Evolutionary conservation across 1,140 invertebrate genomes (phyloP).

Genomic region (Philopotamus ludificatus): DNA sequence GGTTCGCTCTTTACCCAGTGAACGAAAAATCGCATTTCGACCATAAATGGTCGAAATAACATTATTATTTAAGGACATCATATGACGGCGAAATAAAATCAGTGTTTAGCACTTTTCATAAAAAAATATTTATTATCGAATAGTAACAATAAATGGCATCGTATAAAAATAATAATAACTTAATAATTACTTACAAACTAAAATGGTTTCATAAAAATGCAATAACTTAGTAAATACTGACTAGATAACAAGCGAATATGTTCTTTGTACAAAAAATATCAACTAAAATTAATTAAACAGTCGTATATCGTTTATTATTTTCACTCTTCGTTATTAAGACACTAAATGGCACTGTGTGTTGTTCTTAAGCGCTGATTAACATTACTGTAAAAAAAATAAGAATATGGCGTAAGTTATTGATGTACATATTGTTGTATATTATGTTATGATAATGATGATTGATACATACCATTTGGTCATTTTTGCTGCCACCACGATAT

Average conservation of each 20-base stretch:
- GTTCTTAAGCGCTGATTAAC: not conserved
- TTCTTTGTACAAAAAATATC: slow-evolving; percentile 37
- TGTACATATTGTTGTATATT: no score
- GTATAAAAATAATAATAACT: slow-evolving; percentile 24
- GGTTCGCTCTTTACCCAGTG: no score
- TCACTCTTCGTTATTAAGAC: no score
- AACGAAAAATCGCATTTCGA: no score
- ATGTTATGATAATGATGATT: slow-evolving; percentile 11
- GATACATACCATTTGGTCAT: slow-evolving; percentile 51
- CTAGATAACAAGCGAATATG: slow-evolving; percentile 42
- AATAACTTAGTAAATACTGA: slow-evolving; percentile 41
- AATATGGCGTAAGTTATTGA: slow-evolving; percentile 4
- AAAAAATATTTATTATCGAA: no score
- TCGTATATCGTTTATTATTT: no score
- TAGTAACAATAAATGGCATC: no score
- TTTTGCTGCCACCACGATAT: slow-evolving; percentile 80
- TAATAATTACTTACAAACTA: slow-evolving; percentile 30
- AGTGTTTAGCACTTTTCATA: no score
- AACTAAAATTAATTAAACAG: slow-evolving; percentile 20
- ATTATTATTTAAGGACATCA: no score
- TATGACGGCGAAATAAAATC: no score
- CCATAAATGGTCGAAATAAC: no score
- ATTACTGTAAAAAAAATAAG: slow-evolving; percentile 31
- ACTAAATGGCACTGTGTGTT: slow-evolving; percentile 9
- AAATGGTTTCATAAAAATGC: slow-evolving; percentile 28